Conservation (phyloP, 2,797 vertebrate genomes). For the Buphagus erythrorhynchus region DNA sequence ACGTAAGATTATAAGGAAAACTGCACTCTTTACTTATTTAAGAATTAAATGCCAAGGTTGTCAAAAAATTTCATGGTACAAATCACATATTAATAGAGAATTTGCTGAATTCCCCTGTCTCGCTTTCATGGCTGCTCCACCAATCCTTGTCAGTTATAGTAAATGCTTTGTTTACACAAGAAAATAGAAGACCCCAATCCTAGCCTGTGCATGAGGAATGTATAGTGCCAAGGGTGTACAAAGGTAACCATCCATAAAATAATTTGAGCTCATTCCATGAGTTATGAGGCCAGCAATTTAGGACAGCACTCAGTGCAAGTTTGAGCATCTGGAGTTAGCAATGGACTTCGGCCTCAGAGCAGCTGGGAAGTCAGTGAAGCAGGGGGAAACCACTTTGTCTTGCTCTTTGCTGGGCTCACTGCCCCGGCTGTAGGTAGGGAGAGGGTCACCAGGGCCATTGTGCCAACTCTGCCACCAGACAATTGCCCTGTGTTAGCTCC, state of each 20-base stretch:
- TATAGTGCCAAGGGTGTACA: slow-evolving; percentile 9
- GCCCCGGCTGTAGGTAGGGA: neutral
- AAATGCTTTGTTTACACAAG: slow-evolving; percentile 53
- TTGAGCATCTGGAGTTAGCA: slow-evolving; percentile 22
- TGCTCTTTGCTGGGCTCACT: neutral
- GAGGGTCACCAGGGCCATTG: neutral
- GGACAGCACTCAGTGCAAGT: neutral
- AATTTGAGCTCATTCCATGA: slow-evolving; percentile 18
- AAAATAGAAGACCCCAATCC: slow-evolving; percentile 10
- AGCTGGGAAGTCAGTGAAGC: slow-evolving; percentile 31
- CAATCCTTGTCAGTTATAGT: slow-evolving; percentile 4
- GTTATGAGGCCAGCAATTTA: neutral
- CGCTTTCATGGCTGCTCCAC: neutral
- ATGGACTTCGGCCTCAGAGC: neutral
- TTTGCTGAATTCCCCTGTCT: slow-evolving; percentile 28
- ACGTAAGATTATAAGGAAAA: neutral
- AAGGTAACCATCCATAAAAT: slow-evolving; percentile 51
- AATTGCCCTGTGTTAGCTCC: neutral
- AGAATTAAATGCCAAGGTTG: slow-evolving; percentile 4
- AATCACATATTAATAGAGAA: slow-evolving; percentile 38
- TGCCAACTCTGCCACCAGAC: neutral
- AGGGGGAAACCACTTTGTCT: neutral
- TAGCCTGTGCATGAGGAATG: slow-evolving; percentile 10
- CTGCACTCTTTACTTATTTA: neutral
- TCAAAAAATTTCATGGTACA: slow-evolving; percentile 29